phyloP scores from a whole-genome alignment of 2,113 vertebrate species.

The Grantiella picta region DNA sequence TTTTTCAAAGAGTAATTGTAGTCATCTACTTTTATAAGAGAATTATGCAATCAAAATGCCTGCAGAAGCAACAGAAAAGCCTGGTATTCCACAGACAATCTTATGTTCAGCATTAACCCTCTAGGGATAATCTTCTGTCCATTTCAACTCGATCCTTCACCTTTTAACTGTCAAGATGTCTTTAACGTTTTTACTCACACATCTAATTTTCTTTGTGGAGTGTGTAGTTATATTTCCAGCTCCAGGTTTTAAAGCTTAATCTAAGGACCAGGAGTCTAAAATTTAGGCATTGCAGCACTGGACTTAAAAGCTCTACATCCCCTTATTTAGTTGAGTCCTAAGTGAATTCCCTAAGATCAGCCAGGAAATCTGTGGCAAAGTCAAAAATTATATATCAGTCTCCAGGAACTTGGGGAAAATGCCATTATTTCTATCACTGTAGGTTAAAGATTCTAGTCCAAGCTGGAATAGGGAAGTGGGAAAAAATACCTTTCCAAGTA shows the following conservation, averaged over 20 bases:
- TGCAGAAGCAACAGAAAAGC: background rate
- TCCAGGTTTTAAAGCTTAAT: background rate
- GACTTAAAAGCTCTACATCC: background rate
- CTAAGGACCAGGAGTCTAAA: background rate
- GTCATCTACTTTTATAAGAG: background rate
- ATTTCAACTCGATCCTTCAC: background rate
- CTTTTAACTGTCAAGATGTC: background rate
- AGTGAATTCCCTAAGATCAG: background rate
- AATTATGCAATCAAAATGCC: background rate
- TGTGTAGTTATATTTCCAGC: background rate
- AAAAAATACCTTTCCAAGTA: background rate
- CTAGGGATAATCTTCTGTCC: background rate
- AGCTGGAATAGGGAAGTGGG: background rate
- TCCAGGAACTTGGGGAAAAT: background rate
- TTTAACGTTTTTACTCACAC: background rate
- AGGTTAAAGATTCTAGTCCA: background rate
- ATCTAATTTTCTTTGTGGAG: background rate
- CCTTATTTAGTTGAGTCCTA: background rate
- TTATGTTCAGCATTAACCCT: background rate
- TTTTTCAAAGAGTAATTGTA: background rate
- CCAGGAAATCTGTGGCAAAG: slow-evolving; percentile 8
- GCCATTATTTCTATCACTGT: background rate
- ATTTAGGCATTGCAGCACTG: background rate
- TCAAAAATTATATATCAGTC: background rate
- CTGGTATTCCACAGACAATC: background rate